A percentile compares a stretch with the other conserved stretches of the same genome.
Evolutionary conservation across 2,797 vertebrate genomes (phyloP).

Genomic region (Brachymystax lenok): DNA sequence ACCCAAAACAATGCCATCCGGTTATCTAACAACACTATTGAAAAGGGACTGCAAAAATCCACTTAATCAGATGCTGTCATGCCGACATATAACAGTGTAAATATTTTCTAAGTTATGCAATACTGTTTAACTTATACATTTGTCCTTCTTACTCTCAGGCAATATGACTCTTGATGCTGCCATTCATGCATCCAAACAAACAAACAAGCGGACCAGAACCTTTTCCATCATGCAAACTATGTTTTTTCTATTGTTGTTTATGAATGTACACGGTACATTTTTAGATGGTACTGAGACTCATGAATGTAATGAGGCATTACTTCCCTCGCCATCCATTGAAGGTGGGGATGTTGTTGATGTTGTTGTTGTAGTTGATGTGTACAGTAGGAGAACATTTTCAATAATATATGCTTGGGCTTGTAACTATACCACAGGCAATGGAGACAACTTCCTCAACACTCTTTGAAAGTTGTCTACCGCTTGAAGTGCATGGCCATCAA

Average conservation of each 20-base stretch:
- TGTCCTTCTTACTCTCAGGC: not conserved
- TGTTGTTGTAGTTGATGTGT: slow-evolving; percentile 41
- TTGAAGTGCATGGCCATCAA: slow-evolving; percentile 42
- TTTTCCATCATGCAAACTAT: not conserved
- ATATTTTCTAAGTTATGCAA: not conserved
- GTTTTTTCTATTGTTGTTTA: not conserved
- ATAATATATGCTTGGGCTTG: slow-evolving; percentile 14
- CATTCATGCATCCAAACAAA: not conserved
- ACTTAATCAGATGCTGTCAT: not conserved
- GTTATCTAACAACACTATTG: slow-evolving; percentile 4
- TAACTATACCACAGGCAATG: slow-evolving; percentile 16
- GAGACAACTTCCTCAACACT: slow-evolving; percentile 31
- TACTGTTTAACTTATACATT: not conserved
- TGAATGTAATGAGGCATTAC: not conserved
- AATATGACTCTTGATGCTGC: not conserved
- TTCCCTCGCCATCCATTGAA: not conserved
- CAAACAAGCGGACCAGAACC: not conserved
- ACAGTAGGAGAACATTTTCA: slow-evolving; percentile 13
- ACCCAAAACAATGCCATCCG: slow-evolving; percentile 41
- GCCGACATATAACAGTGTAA: not conserved
- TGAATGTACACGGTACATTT: not conserved
- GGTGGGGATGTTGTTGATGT: not conserved
- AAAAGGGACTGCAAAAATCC: not conserved
- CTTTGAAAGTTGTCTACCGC: slow-evolving; percentile 45
- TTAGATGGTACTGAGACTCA: slow-evolving; percentile 27